phyloP scores from a whole-genome alignment of 2,888 invertebrate genomes.

The Eupithecia pulchellata region DNA sequence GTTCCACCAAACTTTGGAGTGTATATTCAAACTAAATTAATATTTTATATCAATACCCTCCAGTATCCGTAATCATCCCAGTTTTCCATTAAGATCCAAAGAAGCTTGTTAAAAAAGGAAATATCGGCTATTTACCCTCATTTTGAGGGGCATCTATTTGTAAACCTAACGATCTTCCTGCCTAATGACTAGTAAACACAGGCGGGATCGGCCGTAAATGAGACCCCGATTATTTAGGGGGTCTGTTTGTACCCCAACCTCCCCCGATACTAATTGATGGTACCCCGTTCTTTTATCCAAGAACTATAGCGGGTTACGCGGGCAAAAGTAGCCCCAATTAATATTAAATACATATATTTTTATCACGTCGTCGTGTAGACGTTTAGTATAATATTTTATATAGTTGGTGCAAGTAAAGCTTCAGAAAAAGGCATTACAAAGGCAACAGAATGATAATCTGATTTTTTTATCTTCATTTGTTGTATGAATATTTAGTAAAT shows the following conservation, averaged over 20 bases:
- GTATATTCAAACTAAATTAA: background rate
- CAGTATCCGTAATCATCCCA: background rate
- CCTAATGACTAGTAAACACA: conserved; percentile 78
- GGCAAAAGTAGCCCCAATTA: background rate
- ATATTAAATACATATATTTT: background rate
- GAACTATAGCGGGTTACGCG: conserved; percentile 18
- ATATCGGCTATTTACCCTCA: conserved; percentile 17
- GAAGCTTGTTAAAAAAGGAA: background rate
- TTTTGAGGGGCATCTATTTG: conserved; percentile 36
- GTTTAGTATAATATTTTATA: too few species aligned
- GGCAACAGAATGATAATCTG: too few species aligned
- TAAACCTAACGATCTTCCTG: conserved; percentile 59
- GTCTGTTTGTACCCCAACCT: conserved; percentile 64
- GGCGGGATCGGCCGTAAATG: conserved; percentile 61
- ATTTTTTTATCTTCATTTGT: too few species aligned
- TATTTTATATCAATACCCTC: background rate
- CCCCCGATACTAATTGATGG: conserved; percentile 75
- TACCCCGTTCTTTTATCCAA: conserved; percentile 57
- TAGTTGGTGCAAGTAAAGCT: background rate
- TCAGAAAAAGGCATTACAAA: background rate
- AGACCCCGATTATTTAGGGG: conserved; percentile 73
- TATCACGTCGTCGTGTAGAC: background rate
- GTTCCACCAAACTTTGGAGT: background rate
- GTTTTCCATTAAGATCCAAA: background rate
- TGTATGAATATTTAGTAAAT: too few species aligned